Evolutionary conservation across 2,113 vertebrate species (phyloP), one percentile per base, ranked within the genome.

Genomic region (Halichoeres trimaculatus): DNA sequence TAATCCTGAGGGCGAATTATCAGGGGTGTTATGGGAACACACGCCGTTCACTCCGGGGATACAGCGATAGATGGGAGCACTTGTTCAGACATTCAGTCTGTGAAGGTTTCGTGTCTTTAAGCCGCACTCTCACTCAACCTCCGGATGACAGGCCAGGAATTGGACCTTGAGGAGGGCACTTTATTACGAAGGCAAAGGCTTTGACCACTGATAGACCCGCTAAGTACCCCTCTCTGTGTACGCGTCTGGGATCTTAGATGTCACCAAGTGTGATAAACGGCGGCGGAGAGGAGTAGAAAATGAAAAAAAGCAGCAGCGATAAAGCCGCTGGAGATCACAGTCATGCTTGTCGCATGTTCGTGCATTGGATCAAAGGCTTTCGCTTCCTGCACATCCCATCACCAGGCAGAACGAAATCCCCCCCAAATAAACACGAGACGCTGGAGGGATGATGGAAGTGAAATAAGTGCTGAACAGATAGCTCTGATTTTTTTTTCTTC

Each of bases 161-260:
- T 85, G 78, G 85, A 83, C 79, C 60, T 68, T 30, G 62, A 70
- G 64, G 81, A 80, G 64, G 65, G 47, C 45, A 61, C 60, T 84
- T 59, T 50, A 77, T 82, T 51, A 71, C 35, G 3, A 16, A 23
- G n/a, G 61, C 26, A 40, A 56, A 45, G 53, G 58, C 52, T 58
- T 51, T 30, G 17, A 34, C 57, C 22, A 20, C 76, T 41, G 58
- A 84, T 62, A 79, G 71, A 57, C 68, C 59, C 68, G 24, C 72
- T 88, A 76, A 74, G 71, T 34, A 8, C 43, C 58, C 50, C 76
- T 79, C 65, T 67, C 24, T 0, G 30, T 8, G 70, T 54, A 79
- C 35, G 68, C 86, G 88, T 84, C 22, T 54, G 56, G 70, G 77
- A 90, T 74, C 52, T 19, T 54, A 55, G 59, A 83, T 81, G 84